Evolutionary conservation across 2,113 vertebrate genomes (phyloP).

Genomic region (Poecile atricapillus): DNA sequence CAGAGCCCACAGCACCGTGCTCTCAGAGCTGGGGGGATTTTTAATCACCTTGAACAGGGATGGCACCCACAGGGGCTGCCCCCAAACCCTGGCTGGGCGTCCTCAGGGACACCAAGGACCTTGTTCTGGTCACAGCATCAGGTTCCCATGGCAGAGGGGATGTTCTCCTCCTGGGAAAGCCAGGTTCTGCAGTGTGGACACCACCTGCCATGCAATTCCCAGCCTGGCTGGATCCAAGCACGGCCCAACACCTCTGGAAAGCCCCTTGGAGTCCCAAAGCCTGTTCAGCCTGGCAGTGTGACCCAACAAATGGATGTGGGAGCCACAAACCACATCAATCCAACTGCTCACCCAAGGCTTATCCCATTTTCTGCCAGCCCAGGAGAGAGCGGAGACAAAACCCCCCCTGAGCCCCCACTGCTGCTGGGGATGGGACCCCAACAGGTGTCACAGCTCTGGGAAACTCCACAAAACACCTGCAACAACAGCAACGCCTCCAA

Average conservation of each 20-base stretch:
- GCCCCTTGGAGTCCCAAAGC: fast-evolving
- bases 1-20: fast-evolving
- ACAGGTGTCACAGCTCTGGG: fast-evolving
- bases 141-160: fast-evolving
- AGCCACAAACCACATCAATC: fast-evolving
- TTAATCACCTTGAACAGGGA: fast-evolving
- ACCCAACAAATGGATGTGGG: background rate
- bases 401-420: fast-evolving
- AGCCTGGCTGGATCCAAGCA: background rate
- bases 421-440: fast-evolving
- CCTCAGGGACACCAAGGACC: background rate
- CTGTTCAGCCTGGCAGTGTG: fast-evolving
- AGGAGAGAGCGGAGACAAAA: fast-evolving
- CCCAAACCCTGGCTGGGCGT: fast-evolving
- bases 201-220: background rate
- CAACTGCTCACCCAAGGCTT: background rate
- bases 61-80: background rate
- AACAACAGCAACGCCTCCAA: background rate
- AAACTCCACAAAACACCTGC: background rate
- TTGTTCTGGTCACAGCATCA: background rate
- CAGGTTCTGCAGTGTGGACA: background rate
- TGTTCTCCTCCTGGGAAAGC: background rate
- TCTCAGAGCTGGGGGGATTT: fast-evolving
- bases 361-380: fast-evolving
- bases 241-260: background rate